Evolutionary conservation across 1,140 invertebrate species (phyloP).

Genomic region (Spodoptera litura): DNA sequence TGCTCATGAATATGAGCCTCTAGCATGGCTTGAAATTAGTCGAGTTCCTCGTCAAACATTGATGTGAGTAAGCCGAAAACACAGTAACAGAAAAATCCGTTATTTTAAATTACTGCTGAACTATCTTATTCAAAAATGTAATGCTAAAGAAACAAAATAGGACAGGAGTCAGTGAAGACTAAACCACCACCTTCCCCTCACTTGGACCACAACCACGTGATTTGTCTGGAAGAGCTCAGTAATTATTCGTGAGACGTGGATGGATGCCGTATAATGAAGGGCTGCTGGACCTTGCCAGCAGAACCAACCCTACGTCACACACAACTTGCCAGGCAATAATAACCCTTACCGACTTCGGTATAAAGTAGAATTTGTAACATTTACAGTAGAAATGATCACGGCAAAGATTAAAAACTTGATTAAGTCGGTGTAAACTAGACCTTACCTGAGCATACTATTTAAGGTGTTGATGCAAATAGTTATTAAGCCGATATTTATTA

Average conservation of each 20-base stretch:
- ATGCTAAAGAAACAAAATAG: too few relatives aligned
- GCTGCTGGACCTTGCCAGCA: slow-evolving; percentile 4
- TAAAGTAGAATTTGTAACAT: too few relatives aligned
- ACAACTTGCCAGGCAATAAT: background rate
- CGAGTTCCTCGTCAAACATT: too few relatives aligned
- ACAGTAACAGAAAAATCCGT: too few relatives aligned
- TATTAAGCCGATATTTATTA: background rate
- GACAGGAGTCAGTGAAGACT: background rate
- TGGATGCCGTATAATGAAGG: slow-evolving; percentile 64
- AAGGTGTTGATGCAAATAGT: background rate
- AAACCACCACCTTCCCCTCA: slow-evolving; percentile 22
- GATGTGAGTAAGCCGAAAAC: too few relatives aligned
- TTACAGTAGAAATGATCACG: background rate
- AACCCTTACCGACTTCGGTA: too few relatives aligned
- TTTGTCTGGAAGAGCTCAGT: slow-evolving; percentile 63
- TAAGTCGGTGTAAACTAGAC: slow-evolving; percentile 4
- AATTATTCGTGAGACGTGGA: slow-evolving; percentile 66
- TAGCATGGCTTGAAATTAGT: too few relatives aligned
- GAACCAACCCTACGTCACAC: slow-evolving; percentile 10
- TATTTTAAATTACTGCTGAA: too few relatives aligned
- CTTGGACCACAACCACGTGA: slow-evolving; percentile 51
- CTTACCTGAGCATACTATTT: background rate
- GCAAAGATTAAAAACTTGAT: slow-evolving; percentile 26
- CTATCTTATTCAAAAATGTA: too few relatives aligned
- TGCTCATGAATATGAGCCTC: too few relatives aligned